Conservation (phyloP, 2,888 invertebrate genomes). For the Pristionchus mayeri region DNA sequence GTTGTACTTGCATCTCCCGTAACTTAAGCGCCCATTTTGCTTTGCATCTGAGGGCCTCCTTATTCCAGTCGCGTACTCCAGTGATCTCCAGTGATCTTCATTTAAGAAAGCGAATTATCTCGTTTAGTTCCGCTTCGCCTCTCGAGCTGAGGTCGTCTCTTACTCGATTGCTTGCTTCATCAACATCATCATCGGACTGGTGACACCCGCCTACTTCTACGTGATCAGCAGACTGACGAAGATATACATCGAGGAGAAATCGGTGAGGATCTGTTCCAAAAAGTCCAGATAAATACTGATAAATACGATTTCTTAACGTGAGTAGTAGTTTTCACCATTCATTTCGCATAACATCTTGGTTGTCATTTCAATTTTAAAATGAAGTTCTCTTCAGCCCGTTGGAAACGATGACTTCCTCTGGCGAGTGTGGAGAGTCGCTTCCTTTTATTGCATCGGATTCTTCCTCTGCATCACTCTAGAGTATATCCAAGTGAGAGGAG, state of each 20-base stretch:
- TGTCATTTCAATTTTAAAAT: too few relatives aligned
- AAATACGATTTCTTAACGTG: too few relatives aligned
- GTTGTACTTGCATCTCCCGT: too few relatives aligned
- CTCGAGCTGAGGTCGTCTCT: background rate
- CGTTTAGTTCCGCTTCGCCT: background rate
- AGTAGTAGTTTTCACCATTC: background rate
- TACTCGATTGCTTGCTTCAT: background rate
- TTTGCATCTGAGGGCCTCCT: too few relatives aligned
- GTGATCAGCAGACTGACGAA: background rate
- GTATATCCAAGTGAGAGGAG: background rate
- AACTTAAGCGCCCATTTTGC: too few relatives aligned
- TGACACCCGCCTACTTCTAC: background rate
- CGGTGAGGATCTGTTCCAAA: too few relatives aligned
- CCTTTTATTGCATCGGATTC: background rate
- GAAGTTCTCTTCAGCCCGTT: background rate
- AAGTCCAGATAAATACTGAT: too few relatives aligned
- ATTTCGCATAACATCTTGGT: background rate
- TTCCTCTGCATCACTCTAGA: background rate
- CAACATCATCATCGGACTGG: background rate
- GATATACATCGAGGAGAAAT: background rate
- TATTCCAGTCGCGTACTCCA: too few relatives aligned
- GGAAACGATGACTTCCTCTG: background rate
- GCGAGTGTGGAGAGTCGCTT: background rate
- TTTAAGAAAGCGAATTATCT: too few relatives aligned
- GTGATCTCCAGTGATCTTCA: too few relatives aligned